Evolutionary conservation across 2,888 invertebrate genomes (phyloP), one percentile per base, ranked within the genome.

Genomic region (Polydrusus pterygomalis): DNA sequence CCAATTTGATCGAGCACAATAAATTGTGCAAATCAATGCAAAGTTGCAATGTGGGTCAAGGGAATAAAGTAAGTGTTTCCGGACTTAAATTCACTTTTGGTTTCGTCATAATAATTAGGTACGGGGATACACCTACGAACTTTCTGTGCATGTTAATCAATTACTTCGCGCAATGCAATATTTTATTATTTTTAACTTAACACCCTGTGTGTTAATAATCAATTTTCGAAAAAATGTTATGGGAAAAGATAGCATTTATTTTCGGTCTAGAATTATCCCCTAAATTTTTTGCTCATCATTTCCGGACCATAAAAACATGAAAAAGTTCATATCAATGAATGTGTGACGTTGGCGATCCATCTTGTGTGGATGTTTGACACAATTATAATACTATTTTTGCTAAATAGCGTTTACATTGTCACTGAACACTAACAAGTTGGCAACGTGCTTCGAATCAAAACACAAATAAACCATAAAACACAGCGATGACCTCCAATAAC

Each of bases 41-140:
- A 56, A 67, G 15, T 15, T 43, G 34, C 73, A 72, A 10, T 74
- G 65, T 74, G 30, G 74, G 77, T 74, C 77, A 77, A 77, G 77
- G 77, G 38, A 56, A 74, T 30, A 13, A n/a, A 7, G 30, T 20
- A 30, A 30, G n/a, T 45, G 54, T 73, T 73, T 77, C 73, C 73
- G 73, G 73, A 77, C 56, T 54, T 62, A 62, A 69, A 69, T 68
- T 62, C 58, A 74, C 62, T 30, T 69, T 73, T 73, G 13, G 13
- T 73, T 68, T 68, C 68, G 43, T 54, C 68, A 63, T 54, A 43
- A 20, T 25, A 65, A 40, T 45, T 45, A 40, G 45, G 34, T 25
- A 30, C 34, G 43, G 45, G 17, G 40, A 10, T 56, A 34, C 43
- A 43, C 56, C 45, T 34, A 49, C 49, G 30, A 30, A 30, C n/a